Conservation (phyloP, 2,797 vertebrate species). For the Pipistrellus kuhlii region DNA sequence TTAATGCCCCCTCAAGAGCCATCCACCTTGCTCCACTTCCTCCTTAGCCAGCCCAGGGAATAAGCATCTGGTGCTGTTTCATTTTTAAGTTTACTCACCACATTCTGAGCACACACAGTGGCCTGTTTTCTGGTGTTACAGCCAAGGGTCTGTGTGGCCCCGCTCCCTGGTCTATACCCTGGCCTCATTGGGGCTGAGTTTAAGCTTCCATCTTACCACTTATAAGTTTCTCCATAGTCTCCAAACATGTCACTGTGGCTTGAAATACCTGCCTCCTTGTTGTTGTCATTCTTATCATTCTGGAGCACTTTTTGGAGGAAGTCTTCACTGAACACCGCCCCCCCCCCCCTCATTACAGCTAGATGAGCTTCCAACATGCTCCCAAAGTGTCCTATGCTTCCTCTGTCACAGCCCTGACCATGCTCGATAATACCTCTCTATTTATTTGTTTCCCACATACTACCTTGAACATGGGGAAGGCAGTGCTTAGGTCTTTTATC, state of each 20-base stretch:
- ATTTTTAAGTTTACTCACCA: background rate
- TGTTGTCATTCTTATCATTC: background rate
- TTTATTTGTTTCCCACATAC: too few relatives aligned
- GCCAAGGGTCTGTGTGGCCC: background rate
- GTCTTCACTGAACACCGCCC: fast-evolving
- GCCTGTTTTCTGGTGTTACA: too few relatives aligned
- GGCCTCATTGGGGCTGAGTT: background rate
- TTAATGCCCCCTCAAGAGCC: background rate
- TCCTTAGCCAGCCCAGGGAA: background rate
- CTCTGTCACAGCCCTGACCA: background rate
- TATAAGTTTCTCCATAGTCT: background rate
- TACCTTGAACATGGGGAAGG: background rate
- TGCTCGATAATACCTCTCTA: fast-evolving
- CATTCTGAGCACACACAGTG: background rate
- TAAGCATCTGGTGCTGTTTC: background rate
- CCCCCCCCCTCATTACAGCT: too few relatives aligned
- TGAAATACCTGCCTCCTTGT: background rate
- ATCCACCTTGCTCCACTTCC: background rate
- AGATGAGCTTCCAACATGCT: background rate
- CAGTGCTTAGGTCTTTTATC: background rate
- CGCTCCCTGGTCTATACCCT: fast-evolving
- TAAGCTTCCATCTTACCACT: background rate
- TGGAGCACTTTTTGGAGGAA: background rate
- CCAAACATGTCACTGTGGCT: fast-evolving
- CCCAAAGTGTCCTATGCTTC: background rate